Base-by-base conservation (phyloP, 2,888 invertebrate species). In the Zhuqinia jingwanae region DNA sequence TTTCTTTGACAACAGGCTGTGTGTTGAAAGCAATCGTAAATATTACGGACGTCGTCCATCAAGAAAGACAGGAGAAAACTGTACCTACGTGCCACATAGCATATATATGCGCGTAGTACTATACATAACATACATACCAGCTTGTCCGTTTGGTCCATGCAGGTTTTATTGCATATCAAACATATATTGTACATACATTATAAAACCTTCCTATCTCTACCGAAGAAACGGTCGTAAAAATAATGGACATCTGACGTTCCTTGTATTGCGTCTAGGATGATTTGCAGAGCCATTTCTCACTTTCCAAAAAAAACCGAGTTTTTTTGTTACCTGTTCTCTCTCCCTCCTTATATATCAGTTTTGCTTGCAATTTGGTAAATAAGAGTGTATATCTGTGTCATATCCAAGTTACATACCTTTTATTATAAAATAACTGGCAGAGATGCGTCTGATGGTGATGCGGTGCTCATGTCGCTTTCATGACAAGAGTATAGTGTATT, bases 241-340 rank as follows among this genome's bases (percentile, higher is more conserved):
- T 80, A 81, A 53, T 56, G 36, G 75, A 47, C 65, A 68, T 80
- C 50, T 80, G 73, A 79, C 47, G 78, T 70, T 65, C 65, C 17
- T 17, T 63, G 73, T n/a, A n/a, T 81, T 86, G 81, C 75, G 81
- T 81, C 76, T 87, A 63, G 82, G 50, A 87, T 87, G 78, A 87
- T 78, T 87, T 82, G 82, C 60, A 73, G 58, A 75, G 30, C 25
- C 27, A 75, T 75, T 73, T 82, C 75, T 73, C 47, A 30, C 47
- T 30, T 27, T 50, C 13, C 17, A 81, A 73, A 56, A 27, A n/a
- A 2, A 17, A 47, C 30, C 20, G 56, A n/a, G 50, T 22, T 53
- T 36, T 36, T 36, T 8, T 58, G n/a, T 68, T 53, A 30, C 68
- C 63, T 78, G 22, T 45, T 25, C 25, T 17, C 20, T 8, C 30